Evolutionary conservation across 2,113 vertebrate genomes (phyloP).

Genomic region (Pao palembangensis): DNA sequence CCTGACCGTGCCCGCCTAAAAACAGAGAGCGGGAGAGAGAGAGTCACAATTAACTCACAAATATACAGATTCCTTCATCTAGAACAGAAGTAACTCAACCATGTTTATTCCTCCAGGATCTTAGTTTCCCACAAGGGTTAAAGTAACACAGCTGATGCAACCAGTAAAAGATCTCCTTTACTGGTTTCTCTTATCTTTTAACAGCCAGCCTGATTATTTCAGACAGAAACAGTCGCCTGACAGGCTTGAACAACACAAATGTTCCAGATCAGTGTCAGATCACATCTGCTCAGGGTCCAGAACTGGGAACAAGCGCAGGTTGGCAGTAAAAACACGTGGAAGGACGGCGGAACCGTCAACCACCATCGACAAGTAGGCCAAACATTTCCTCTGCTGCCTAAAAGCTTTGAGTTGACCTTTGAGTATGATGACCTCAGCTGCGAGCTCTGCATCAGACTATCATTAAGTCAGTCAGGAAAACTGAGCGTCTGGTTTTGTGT

Average conservation of each 20-base stretch:
- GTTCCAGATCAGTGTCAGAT: conserved; percentile 21
- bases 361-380: conserved; percentile 10
- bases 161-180: background rate
- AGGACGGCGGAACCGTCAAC: background rate
- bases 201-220: background rate
- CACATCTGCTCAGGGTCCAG: conserved; percentile 14
- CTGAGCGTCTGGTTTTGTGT: background rate
- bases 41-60: conserved; percentile 21
- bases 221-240: background rate
- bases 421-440: background rate
- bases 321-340: conserved; percentile 31
- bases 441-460: background rate
- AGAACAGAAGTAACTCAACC: conserved; percentile 2
- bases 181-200: background rate
- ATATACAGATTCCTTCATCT: conserved; percentile 16
- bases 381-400: background rate
- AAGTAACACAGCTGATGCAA: conserved; percentile 4
- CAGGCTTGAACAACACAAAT: background rate
- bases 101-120: background rate
- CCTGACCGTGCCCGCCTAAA: conserved; percentile 87
- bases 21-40: conserved; percentile 4
- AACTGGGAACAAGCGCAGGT: conserved; percentile 17
- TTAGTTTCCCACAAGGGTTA: background rate
- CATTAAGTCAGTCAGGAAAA: background rate
- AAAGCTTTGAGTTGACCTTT: too few species aligned